Evolutionary conservation across 2,888 invertebrate species (phyloP).

Genomic region (Anagyrus pseudococci): DNA sequence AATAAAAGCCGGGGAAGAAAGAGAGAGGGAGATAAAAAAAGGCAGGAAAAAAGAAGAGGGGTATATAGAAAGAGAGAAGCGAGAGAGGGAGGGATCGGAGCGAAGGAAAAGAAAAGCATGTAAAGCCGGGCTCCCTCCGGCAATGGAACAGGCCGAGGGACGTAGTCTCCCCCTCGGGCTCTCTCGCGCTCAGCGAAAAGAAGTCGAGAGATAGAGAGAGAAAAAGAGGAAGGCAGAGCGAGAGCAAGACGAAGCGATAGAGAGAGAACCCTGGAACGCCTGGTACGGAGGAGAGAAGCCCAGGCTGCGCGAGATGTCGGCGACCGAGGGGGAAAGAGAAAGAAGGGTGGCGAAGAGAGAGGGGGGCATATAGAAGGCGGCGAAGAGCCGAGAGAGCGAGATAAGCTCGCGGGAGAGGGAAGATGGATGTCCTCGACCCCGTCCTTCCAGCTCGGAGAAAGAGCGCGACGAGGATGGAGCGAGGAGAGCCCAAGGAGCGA

Average conservation of each 20-base stretch:
- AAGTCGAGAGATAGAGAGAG: no score
- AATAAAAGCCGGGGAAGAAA: neutral
- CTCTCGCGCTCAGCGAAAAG: no score
- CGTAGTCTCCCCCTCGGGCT: no score
- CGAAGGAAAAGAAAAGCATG: neutral
- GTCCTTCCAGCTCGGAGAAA: conserved; percentile 45
- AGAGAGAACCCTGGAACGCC: no score
- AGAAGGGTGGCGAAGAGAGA: conserved; percentile 14
- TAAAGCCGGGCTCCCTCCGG: neutral
- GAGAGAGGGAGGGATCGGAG: neutral
- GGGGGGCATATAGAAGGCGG: conserved; percentile 14
- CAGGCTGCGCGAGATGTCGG: no score
- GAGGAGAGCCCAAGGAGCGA: neutral
- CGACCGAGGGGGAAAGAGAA: conserved; percentile 4
- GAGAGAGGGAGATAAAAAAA: neutral
- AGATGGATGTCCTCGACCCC: conserved; percentile 61
- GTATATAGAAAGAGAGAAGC: conserved; percentile 19
- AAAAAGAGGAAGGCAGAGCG: no score
- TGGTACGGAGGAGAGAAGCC: no score
- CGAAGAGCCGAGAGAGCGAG: conserved; percentile 47
- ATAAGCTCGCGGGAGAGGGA: conserved; percentile 50
- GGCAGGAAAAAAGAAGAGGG: conserved; percentile 10
- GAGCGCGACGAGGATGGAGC: conserved; percentile 43
- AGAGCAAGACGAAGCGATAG: no score
- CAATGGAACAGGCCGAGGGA: neutral